phyloP scores from a whole-genome alignment of 2,113 vertebrate genomes.

The Aldabrachelys gigantea region DNA sequence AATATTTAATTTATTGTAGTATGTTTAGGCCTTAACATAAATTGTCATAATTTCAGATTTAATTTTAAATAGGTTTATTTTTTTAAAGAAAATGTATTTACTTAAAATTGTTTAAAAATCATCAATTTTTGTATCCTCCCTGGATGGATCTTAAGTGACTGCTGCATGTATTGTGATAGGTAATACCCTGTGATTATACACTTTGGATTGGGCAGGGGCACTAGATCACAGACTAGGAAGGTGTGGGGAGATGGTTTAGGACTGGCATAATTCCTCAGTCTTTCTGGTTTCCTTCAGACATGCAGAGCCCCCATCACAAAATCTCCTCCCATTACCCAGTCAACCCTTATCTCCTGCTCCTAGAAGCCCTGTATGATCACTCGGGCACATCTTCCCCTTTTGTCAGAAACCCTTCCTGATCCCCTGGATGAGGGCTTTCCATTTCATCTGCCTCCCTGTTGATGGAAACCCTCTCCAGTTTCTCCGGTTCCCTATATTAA shows the following conservation, averaged over 20 bases:
- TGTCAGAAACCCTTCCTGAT: not conserved
- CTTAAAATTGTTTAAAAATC: not conserved
- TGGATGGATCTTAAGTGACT: not conserved
- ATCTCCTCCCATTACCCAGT: not conserved
- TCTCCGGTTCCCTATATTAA: not conserved
- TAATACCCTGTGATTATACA: not conserved
- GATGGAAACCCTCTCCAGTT: not conserved
- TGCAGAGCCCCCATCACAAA: not conserved
- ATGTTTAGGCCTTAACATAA: not conserved
- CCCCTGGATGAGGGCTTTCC: not conserved
- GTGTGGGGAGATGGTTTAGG: not conserved
- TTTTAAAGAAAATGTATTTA: not conserved
- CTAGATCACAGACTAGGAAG: not conserved
- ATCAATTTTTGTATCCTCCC: not conserved
- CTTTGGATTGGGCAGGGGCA: not conserved
- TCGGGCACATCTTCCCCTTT: not conserved
- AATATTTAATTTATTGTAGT: not conserved
- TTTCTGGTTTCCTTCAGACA: not conserved
- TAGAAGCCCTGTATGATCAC: not conserved
- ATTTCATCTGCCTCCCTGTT: not conserved
- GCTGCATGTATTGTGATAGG: not conserved
- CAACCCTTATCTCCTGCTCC: not conserved
- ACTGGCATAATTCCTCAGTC: not conserved
- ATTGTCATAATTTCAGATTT: not conserved
- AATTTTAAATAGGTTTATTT: not conserved